Evolutionary conservation across 2,888 invertebrate species (phyloP), one percentile per base, ranked within the genome.

Genomic region (Myopa tessellatipennis): DNA sequence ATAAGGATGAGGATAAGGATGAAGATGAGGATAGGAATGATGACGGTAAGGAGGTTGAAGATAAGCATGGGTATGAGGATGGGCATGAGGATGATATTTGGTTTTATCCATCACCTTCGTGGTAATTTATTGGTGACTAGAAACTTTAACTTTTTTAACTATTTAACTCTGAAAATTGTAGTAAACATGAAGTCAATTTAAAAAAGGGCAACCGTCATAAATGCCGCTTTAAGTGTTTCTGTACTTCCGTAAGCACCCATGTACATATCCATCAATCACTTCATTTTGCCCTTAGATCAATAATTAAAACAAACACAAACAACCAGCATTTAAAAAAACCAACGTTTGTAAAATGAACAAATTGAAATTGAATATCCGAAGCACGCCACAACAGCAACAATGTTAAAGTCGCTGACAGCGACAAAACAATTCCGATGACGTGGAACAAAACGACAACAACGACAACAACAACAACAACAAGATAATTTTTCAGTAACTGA

Each of bases 361-460:
- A 34, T 74, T 34, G 34, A 74, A 74, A 74, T 74, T 74, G 74
- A 74, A 65, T 65, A 52, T 74, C 45, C 63, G 50, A 65, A 63
- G 67, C n/a, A 38, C 36, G 38, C 58, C 50, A 36, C 58, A 58
- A 58, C 55, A 16, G 12, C 55, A 61, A 61, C 14, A 71, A 71
- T 52, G 71, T 38, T 55, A 71, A 55, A 71, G 55, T 55, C 52
- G 58, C 58, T 71, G 71, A 71, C 71, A 71, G 38, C 36, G 38
- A 18, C 14, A 36, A 50, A 71, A 71, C 55, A 55, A 55, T 52
- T 36, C 12, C 50, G 26, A 69, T 61, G 61, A 61, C 34, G 26
- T 61, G 61, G 18, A 61, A 58, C 58, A 58, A 55, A 71, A 50
- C 63, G 63, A 74, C 5, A 52, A 4, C 58, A 55, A 2, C 26